Base-by-base conservation (phyloP, 2,797 vertebrate genomes). In the Cetoscarus ocellatus region DNA sequence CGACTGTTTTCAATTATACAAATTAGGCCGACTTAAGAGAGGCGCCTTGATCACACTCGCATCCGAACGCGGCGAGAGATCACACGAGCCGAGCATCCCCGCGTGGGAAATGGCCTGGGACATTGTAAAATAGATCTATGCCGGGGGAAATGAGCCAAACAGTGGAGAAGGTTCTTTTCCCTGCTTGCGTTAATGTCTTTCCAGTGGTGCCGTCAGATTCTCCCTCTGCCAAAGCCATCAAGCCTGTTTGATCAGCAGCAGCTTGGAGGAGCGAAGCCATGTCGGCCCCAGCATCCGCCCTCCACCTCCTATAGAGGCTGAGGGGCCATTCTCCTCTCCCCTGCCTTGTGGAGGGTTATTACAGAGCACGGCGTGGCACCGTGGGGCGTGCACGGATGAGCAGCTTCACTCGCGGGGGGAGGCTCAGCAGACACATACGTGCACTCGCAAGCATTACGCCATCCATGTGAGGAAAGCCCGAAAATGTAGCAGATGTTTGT, bases 1-100 rank as follows among this genome's bases (percentile, higher is more conserved):
- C 77, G 84, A 54, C 69, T 77, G 72, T 79, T 86, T 88, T 90
- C 84, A 90, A 87, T 88, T 83, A 89, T 86, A 88, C 80, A 90
- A 88, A 87, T 88, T 73, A 82, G 72, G 61, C 72, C 50, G 75
- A 83, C 67, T 83, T 74, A 59, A 75, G 70, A 51, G 70, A n/a
- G 50, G 65, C 1, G 63, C 35, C 67, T 82, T 80, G 85, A 86
- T 87, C 79, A 34, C 64, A 62, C 48, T 8, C 75, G 19, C 65
- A 67, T 64, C 57, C 71, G 14, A 74, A 86, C 73, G 65, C 48
- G 49, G 44, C 1, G 59, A 18, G 73, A 81, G 79, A 88, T 87
- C 85, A 81, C 69, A 84, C 44, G 12, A 52, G 68, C 52, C 12
- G 58, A 77, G 69, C 81, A 75, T 78, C 78, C 40, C 71, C 43